A percentile compares a stretch with the other conserved stretches of the same genome.
Evolutionary conservation across 2,888 invertebrate genomes (phyloP).

Genomic region (Mellilla xanthometata): DNA sequence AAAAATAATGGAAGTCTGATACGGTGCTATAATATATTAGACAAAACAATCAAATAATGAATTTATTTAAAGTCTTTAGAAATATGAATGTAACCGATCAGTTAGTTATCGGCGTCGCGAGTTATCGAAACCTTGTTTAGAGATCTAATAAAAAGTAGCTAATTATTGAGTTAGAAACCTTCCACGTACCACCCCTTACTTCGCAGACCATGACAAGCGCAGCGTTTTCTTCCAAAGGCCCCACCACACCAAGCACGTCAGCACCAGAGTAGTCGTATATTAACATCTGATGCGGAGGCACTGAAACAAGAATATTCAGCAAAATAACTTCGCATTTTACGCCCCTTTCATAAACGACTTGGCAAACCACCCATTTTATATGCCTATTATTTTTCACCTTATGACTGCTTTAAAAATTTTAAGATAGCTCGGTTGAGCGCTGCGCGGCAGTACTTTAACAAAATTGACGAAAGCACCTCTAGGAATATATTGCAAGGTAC

Average conservation of each 20-base stretch:
- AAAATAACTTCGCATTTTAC: conserved; percentile 21
- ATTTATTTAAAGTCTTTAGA: no score
- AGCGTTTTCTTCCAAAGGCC: conserved; percentile 91
- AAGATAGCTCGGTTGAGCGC: conserved; percentile 5
- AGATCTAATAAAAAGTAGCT: no score
- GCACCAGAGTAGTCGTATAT: conserved; percentile 93
- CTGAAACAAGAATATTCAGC: conserved; percentile 79
- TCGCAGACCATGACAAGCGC: conserved; percentile 92
- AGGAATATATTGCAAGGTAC: background rate
- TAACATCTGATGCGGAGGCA: conserved; percentile 93
- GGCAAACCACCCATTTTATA: conserved; percentile 23
- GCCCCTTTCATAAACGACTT: conserved; percentile 22
- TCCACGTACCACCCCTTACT: conserved; percentile 91
- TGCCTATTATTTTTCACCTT: conserved; percentile 21
- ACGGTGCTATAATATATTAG: no score
- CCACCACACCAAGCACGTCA: conserved; percentile 89
- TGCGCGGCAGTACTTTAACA: conserved; percentile 1
- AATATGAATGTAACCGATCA: no score
- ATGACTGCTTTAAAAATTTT: conserved; percentile 19
- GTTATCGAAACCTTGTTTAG: no score
- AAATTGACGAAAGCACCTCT: background rate
- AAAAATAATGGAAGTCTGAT: no score
- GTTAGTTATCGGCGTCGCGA: no score
- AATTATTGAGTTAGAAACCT: no score
- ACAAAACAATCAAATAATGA: no score